phyloP scores from a whole-genome alignment of 2,113 vertebrate species.

The Anseranas semipalmata region DNA sequence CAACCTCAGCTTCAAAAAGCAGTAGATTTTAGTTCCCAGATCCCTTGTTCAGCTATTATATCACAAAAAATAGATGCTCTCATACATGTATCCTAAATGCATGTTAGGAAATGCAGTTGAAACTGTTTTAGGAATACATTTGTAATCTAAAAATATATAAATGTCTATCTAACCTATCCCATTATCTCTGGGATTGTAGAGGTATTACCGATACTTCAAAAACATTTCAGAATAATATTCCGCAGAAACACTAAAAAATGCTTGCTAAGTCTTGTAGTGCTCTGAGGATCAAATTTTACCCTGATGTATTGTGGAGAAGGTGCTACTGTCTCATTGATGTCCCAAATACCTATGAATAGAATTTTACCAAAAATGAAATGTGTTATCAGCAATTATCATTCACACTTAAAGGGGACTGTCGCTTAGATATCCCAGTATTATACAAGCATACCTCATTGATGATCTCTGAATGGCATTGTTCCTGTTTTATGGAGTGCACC shows the following conservation, averaged over 20 bases:
- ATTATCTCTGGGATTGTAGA: background rate
- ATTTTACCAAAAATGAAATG: background rate
- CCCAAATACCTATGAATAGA: background rate
- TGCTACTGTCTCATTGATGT: background rate
- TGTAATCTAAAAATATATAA: background rate
- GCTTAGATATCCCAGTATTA: background rate
- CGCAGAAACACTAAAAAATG: background rate
- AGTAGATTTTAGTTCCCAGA: background rate
- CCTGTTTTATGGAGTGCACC: background rate
- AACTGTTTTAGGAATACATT: background rate
- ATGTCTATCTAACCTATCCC: background rate
- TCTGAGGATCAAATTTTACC: background rate
- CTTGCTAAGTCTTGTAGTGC: background rate
- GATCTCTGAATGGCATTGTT: background rate
- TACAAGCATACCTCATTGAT: fast-evolving
- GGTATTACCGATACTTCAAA: background rate
- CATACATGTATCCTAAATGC: fast-evolving
- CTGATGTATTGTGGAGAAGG: background rate
- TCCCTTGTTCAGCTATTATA: background rate
- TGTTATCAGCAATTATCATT: background rate
- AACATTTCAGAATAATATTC: background rate
- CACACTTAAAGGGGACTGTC: fast-evolving
- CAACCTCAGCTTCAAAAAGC: background rate
- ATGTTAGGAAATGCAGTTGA: background rate
- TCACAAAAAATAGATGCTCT: background rate